Evolutionary conservation across 2,888 invertebrate genomes (phyloP).

Genomic region (Tinea trinotella): DNA sequence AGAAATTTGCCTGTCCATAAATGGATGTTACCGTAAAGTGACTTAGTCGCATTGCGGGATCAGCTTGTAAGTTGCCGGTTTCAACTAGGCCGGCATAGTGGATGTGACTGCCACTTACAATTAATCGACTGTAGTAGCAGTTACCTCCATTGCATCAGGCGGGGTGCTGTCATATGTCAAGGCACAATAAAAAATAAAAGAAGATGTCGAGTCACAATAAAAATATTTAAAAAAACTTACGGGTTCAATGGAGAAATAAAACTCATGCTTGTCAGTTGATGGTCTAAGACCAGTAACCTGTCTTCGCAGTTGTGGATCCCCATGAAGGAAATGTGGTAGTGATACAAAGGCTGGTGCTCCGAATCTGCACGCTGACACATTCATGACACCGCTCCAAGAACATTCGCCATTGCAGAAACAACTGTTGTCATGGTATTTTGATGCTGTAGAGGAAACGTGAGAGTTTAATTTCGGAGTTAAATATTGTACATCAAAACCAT

Average conservation of each 20-base stretch:
- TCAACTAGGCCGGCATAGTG: too few relatives aligned
- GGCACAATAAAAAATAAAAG: conserved; percentile 9
- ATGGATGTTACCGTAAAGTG: too few relatives aligned
- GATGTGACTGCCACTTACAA: too few relatives aligned
- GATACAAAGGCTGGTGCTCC: conserved; percentile 89
- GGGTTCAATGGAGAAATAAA: conserved; percentile 83
- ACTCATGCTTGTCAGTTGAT: conserved; percentile 77
- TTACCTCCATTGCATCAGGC: too few relatives aligned
- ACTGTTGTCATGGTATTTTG: conserved; percentile 70
- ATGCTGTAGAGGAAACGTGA: conserved; percentile 71
- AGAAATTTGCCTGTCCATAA: too few relatives aligned
- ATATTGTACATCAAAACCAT: conserved; percentile 29
- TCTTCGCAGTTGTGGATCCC: conserved; percentile 76
- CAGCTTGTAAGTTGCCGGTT: too few relatives aligned
- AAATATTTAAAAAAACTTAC: conserved; percentile 48
- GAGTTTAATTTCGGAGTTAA: conserved; percentile 36
- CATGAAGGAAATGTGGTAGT: conserved; percentile 87
- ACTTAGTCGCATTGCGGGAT: too few relatives aligned
- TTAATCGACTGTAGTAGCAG: too few relatives aligned
- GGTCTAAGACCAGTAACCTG: conserved; percentile 80
- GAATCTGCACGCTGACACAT: conserved; percentile 83
- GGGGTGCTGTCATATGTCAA: too few relatives aligned
- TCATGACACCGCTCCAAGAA: conserved; percentile 80
- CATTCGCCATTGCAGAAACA: conserved; percentile 85
- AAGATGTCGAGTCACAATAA: background rate